phyloP scores from a whole-genome alignment of 2,113 vertebrate genomes.

The Marcusenius ussheri region DNA sequence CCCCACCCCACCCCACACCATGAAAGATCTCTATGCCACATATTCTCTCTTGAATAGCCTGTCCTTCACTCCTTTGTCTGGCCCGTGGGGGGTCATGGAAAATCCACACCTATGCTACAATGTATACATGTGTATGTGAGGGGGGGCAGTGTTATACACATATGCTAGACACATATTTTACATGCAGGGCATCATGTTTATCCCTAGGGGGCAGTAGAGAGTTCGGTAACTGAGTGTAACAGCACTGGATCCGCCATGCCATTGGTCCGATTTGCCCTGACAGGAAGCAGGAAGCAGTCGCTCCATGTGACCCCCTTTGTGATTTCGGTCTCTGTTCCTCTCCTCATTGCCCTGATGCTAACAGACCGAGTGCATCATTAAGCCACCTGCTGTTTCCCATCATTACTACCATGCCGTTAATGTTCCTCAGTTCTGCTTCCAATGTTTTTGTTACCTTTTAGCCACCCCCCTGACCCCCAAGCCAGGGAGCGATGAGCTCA shows the following conservation, averaged over 20 bases:
- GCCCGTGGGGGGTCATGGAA: neutral
- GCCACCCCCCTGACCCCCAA: neutral
- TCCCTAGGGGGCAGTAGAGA: neutral
- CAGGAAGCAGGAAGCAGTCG: neutral
- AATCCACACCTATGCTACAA: neutral
- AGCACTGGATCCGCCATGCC: constrained; percentile 30
- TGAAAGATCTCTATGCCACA: neutral
- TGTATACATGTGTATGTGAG: neutral
- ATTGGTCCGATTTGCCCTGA: neutral
- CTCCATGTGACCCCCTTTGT: constrained; percentile 28
- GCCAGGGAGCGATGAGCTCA: neutral
- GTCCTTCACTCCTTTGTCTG: neutral
- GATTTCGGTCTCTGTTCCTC: constrained; percentile 18
- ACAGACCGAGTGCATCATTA: constrained; percentile 14
- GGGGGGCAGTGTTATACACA: neutral
- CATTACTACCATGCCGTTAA: neutral
- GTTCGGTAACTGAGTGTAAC: neutral
- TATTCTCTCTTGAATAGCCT: neutral
- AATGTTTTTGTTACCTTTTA: neutral
- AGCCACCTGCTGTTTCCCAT: neutral
- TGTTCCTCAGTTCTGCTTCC: neutral
- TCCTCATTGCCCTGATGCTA: neutral
- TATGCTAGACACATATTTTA: neutral
- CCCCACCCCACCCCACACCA: neutral
- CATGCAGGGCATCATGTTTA: neutral